Evolutionary conservation across 2,797 vertebrate species (phyloP).

Genomic region (Setipinna tenuifilis): DNA sequence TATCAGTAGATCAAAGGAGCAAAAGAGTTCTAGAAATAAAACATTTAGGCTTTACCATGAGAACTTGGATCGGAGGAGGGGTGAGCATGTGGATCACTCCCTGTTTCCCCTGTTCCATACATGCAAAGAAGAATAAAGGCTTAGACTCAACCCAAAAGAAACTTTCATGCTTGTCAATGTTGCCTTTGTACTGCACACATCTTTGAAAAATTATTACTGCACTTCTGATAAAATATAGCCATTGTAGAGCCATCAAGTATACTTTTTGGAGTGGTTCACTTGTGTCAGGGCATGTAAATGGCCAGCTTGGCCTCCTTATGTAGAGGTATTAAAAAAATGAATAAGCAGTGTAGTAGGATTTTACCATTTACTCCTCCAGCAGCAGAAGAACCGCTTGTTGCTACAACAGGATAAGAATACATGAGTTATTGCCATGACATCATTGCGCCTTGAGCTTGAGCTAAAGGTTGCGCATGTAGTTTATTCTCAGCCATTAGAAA

Average conservation of each 20-base stretch:
- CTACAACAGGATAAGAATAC: slow-evolving; percentile 42
- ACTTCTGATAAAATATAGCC: background rate
- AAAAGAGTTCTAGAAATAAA: background rate
- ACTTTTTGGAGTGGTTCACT: background rate
- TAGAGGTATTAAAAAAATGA: slow-evolving; percentile 23
- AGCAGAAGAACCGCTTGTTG: slow-evolving; percentile 48
- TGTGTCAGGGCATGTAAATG: background rate
- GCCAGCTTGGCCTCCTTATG: background rate
- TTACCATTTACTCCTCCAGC: slow-evolving; percentile 52
- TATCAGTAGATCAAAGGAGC: no score
- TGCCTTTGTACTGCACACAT: background rate
- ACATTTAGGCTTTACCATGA: slow-evolving; percentile 51
- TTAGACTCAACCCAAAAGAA: background rate
- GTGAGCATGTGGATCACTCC: slow-evolving; percentile 38
- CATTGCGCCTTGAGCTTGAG: background rate
- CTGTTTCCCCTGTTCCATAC: slow-evolving; percentile 46
- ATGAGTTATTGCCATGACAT: background rate
- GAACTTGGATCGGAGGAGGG: slow-evolving; percentile 38
- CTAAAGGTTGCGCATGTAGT: background rate
- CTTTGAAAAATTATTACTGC: background rate
- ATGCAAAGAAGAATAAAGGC: background rate
- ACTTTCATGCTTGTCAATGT: background rate
- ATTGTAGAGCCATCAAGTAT: background rate
- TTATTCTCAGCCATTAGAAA: slow-evolving; percentile 6
- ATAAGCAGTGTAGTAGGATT: no score